Base-by-base conservation (phyloP, 2,797 vertebrate genomes). In the Platalea minor region DNA sequence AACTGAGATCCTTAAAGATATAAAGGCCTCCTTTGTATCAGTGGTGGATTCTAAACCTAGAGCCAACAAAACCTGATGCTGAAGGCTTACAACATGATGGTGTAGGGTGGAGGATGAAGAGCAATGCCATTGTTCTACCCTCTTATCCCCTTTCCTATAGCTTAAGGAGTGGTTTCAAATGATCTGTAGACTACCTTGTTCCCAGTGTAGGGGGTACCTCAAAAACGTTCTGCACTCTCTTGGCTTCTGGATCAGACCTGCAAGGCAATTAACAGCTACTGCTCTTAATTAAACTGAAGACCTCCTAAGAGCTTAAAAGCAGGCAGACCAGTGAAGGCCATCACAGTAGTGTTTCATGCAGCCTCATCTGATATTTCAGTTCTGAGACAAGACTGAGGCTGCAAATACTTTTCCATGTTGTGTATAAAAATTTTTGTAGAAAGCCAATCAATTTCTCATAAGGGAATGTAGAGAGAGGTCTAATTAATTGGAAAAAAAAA, bases 61-160 rank as follows among this genome's bases (percentile, higher is more conserved):
- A 81, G 2, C 6, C 8, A 81, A 48, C 4, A 78, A 69, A 92
- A 84, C 18, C 11, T 83, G 3, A 57, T 23, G 63, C 61, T 45
- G 26, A 85, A 77, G 8, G 3, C 24, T 89, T 67, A 10, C 8
- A 51, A 41, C 5, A 3, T 18, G 7, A 41, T 33, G 19, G 2
- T 54, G 6, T 57, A 60, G 15, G 7, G 16, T 56, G 16, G 10
- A 83, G 35, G 14, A 56, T 37, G 29, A 89, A 39, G 9, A 57
- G 5, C 17, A 56, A 45, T 7, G 3, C 5, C 33, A 48, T 54
- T 0, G 0, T 76, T 89, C 51, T 61, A 50, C 3, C 10, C 5
- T 8, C 11, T 65, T 70, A 11, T 6, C 10, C 10, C 24, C 8
- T 67, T 61, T 59, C 17, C 46, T 61, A 13, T 14, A 67, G 21